Evolutionary conservation across 2,888 invertebrate genomes (phyloP).

Genomic region (Theretra japonica): DNA sequence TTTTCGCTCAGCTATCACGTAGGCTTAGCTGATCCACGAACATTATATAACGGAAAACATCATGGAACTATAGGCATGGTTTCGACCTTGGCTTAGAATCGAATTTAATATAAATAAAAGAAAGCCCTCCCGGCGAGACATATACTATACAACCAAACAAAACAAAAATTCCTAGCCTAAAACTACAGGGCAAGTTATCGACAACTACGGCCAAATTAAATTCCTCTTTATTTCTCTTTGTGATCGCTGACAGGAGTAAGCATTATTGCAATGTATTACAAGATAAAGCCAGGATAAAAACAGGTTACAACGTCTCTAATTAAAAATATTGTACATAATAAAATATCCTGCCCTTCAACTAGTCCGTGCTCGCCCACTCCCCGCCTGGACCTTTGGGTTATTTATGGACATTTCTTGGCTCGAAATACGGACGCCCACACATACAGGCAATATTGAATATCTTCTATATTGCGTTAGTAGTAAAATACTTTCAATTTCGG

Average conservation of each 20-base stretch:
- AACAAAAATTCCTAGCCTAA: not conserved
- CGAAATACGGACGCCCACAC: constrained; percentile 5
- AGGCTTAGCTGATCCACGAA: not conserved
- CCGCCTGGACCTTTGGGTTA: not conserved
- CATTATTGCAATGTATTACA: not conserved
- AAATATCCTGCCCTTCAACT: not conserved
- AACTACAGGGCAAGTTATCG: too few relatives aligned
- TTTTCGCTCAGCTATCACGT: not conserved
- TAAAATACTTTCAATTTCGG: not conserved
- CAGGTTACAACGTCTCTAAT: not conserved
- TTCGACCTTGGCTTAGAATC: not conserved
- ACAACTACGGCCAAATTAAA: too few relatives aligned
- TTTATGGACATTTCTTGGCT: constrained; percentile 15
- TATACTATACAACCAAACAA: not conserved
- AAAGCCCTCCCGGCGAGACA: not conserved
- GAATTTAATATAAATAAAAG: not conserved
- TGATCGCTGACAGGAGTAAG: not conserved
- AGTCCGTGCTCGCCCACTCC: not conserved
- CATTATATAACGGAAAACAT: not conserved
- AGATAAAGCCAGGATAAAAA: not conserved
- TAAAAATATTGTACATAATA: not conserved
- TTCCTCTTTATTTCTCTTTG: too few relatives aligned
- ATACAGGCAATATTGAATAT: not conserved
- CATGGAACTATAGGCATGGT: not conserved
- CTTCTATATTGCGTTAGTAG: not conserved